Evolutionary conservation across 2,888 invertebrate genomes (phyloP).

Genomic region (Phengaris arion): DNA sequence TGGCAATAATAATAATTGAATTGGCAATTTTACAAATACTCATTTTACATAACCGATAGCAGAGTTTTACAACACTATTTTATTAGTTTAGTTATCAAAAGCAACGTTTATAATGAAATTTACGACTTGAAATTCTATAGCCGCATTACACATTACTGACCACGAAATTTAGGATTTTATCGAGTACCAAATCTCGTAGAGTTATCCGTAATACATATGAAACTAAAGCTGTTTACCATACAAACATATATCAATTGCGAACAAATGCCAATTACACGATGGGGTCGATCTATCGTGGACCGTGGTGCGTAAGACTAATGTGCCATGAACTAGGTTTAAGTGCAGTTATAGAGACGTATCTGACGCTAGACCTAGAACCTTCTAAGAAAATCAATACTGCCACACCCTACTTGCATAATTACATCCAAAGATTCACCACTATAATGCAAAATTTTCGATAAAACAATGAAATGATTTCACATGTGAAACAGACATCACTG

Average conservation of each 20-base stretch:
- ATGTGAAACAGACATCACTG: conserved; percentile 68
- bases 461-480: conserved; percentile 63
- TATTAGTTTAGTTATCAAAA: conserved; percentile 43
- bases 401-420: conserved; percentile 79
- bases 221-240: background rate
- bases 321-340: conserved; percentile 54
- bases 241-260: background rate
- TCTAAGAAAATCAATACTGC: conserved; percentile 79
- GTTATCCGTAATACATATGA: background rate
- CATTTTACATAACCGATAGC: conserved; percentile 69
- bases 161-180: background rate
- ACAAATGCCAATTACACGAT: conserved; percentile 41
- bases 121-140: conserved; percentile 17
- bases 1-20: conserved; percentile 42
- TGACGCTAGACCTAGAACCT: conserved; percentile 74
- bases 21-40: conserved; percentile 52
- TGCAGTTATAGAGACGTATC: conserved; percentile 71
- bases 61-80: conserved; percentile 62
- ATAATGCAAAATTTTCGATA: conserved; percentile 45
- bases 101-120: conserved; percentile 29
- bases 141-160: background rate
- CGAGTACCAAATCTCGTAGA: background rate
- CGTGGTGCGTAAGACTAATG: conserved; percentile 58
- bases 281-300: conserved; percentile 31
- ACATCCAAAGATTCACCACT: conserved; percentile 48